Conservation (phyloP, 1,140 invertebrate species). For the Lysiphlebus fabarum region DNA sequence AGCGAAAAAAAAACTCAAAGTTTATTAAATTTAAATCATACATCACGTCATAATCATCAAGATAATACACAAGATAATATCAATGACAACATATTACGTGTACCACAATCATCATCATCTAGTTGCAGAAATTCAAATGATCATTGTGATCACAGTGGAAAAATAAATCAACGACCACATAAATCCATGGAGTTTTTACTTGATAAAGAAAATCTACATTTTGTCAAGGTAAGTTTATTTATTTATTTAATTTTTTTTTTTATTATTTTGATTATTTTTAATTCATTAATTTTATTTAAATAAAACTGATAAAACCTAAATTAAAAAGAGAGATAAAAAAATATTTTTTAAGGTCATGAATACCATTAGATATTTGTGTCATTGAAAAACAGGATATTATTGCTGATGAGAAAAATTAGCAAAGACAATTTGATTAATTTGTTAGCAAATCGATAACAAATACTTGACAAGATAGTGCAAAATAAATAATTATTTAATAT, state of each 20-base stretch:
- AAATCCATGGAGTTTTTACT: constrained; percentile 92
- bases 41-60: constrained; percentile 48
- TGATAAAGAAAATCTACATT: constrained; percentile 81
- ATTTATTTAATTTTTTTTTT: not conserved
- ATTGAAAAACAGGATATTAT: too few relatives aligned
- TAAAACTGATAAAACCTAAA: not conserved
- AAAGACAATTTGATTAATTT: too few relatives aligned
- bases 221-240: constrained; percentile 37
- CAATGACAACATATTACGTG: constrained; percentile 38
- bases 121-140: constrained; percentile 35
- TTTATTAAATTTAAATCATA: constrained; percentile 71
- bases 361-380: too few relatives aligned
- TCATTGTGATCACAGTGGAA: constrained; percentile 36
- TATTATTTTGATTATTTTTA: too few relatives aligned
- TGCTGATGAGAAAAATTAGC: too few relatives aligned
- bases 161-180: constrained; percentile 63
- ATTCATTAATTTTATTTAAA: too few relatives aligned
- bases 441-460: too few relatives aligned
- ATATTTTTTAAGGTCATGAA: not conserved
- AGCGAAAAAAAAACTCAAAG: constrained; percentile 67
- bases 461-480: too few relatives aligned
- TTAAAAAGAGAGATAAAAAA: not conserved
- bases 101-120: constrained; percentile 46
- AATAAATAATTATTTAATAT: too few relatives aligned
- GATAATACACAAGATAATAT: constrained; percentile 38